Conservation (phyloP, 2,888 invertebrate species). For the Aphidoletes aphidimyza region DNA sequence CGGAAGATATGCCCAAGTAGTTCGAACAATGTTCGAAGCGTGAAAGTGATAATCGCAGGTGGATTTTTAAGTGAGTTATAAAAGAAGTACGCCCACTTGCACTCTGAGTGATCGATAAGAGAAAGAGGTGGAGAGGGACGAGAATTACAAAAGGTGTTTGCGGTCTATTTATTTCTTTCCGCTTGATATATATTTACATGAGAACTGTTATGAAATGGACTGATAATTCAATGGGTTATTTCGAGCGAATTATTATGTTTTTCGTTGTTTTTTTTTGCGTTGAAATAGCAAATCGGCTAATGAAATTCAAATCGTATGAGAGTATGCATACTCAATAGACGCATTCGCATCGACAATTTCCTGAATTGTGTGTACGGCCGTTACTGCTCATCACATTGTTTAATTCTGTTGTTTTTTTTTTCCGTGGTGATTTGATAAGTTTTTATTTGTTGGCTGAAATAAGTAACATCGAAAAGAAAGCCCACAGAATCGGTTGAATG, state of each 20-base stretch:
- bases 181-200: slow-evolving; percentile 40
- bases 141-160: background rate
- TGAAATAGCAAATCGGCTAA: background rate
- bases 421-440: too few relatives aligned
- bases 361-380: too few relatives aligned
- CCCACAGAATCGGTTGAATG: too few relatives aligned
- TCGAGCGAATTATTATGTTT: background rate
- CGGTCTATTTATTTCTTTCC: slow-evolving; percentile 49
- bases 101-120: background rate
- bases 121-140: background rate
- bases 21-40: background rate
- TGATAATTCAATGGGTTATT: background rate
- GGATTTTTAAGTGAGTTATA: slow-evolving; percentile 20
- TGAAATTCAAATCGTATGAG: too few relatives aligned
- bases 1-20: background rate
- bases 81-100: background rate
- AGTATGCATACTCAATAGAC: too few relatives aligned
- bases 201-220: slow-evolving; percentile 48
- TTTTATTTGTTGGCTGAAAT: too few relatives aligned
- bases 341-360: too few relatives aligned
- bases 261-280: background rate
- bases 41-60: slow-evolving; percentile 18
- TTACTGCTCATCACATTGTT: too few relatives aligned
- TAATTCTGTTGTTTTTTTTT: too few relatives aligned
- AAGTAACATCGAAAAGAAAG: too few relatives aligned